Percentiles rank a stretch among this genome's conserved stretches.
Conservation (phyloP, 2,797 vertebrate species). For the Falco biarmicus region DNA sequence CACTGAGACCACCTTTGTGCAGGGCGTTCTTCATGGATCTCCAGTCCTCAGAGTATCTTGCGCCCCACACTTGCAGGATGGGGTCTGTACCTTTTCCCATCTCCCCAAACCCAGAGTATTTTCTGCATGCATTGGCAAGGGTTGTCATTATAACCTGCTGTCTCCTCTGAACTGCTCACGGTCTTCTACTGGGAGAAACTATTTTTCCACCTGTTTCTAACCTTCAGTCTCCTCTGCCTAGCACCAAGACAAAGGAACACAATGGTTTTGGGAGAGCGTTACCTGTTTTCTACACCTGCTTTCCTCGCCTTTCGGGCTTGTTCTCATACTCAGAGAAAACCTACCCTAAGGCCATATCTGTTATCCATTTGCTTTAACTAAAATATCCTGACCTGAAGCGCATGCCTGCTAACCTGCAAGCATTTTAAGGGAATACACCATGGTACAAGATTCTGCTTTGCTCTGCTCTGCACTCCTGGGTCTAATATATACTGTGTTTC, state of each 20-base stretch:
- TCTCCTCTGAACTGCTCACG: not conserved
- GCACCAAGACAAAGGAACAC: not conserved
- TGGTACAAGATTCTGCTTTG: not conserved
- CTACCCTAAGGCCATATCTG: not conserved
- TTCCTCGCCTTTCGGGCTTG: not conserved
- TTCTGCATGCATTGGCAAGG: not conserved
- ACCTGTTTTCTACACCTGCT: not conserved
- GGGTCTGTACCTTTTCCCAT: not conserved
- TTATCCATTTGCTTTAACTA: not conserved
- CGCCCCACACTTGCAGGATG: not conserved
- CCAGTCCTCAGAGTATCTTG: not conserved
- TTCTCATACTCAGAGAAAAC: not conserved
- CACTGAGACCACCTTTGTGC: not conserved
- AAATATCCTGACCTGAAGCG: not conserved
- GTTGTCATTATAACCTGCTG: not conserved
- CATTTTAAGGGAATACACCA: not conserved
- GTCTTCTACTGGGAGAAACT: not conserved
- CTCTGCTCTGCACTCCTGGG: not conserved
- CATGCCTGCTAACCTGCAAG: not conserved
- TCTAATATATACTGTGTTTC: not conserved
- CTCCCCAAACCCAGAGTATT: not conserved
- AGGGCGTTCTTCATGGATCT: not conserved
- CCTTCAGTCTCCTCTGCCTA: not conserved
- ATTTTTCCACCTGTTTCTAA: not conserved
- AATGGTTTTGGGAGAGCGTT: not conserved